Percentiles rank a stretch among this genome's conserved stretches.
Evolutionary conservation across 1,140 invertebrate genomes (phyloP).

Genomic region (Sycophaga agraensis): DNA sequence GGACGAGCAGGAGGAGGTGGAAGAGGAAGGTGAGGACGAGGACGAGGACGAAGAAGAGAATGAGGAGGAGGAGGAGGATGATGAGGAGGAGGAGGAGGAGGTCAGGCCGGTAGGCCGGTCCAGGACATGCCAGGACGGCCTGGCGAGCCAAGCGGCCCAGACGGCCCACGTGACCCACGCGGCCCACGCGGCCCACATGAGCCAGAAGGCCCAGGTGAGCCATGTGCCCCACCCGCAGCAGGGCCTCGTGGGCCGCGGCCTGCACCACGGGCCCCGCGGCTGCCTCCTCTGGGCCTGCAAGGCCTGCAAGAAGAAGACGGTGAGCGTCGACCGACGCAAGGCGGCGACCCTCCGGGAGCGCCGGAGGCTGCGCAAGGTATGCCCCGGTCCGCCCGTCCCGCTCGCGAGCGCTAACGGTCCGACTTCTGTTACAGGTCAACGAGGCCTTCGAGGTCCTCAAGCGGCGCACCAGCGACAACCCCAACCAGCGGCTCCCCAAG

Average conservation of each 20-base stretch:
- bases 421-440: slow-evolving; percentile 73
- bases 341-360: slow-evolving; percentile 94
- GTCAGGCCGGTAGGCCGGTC: no score
- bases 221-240: slow-evolving; percentile 52
- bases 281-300: slow-evolving; percentile 96
- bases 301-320: slow-evolving; percentile 92
- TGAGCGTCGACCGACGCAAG: slow-evolving; percentile 91
- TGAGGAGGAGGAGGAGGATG: no score
- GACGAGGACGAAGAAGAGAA: no score
- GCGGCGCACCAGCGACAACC: slow-evolving; percentile 88
- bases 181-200: no score
- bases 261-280: slow-evolving; percentile 31
- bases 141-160: no score
- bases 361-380: slow-evolving; percentile 84
- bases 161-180: no score
- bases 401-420: no score
- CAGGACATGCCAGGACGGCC: no score
- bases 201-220: no score
- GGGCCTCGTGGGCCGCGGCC: slow-evolving; percentile 31
- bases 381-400: no score
- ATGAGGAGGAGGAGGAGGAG: no score
- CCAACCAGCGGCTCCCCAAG: slow-evolving; percentile 93
- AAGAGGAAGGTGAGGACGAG: slow-evolving; percentile 1
- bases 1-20: slow-evolving; percentile 45
- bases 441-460: slow-evolving; percentile 97